Evolutionary conservation across 2,797 vertebrate species (phyloP), one percentile per base, ranked within the genome.

Genomic region (Lacerta viridis): DNA sequence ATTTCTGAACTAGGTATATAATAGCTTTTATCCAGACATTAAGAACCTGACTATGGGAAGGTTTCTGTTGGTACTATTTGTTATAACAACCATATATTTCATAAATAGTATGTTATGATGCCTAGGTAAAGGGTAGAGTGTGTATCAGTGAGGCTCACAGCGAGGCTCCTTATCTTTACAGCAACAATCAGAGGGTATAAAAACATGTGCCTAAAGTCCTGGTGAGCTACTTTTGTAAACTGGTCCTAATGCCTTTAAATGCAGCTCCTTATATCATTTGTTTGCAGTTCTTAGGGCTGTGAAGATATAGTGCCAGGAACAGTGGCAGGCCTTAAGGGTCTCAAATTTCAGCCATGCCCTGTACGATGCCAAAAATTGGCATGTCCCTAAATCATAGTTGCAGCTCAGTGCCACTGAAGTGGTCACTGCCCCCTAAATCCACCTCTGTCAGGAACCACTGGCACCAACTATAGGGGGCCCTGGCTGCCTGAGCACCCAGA

Each of bases 281-380:
- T 83, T 90, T 71, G n/a, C 80, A 66, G 27, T 43, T 78, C 23
- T 76, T 90, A 82, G 72, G 4, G 77, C 3, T 11, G 39, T 59
- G 80, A 92, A 86, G 41, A 7, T 91, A 87, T 39, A 91, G 36
- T 0, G 2, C 29, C 50, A 91, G 18, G 29, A 68, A 71, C 50
- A 55, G 50, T 55, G 50, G 50, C 1, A 0, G 50, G 15, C 13
- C 13, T 55, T 55, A 55, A 55, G 50, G 50, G 50, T 15, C 50
- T 55, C 50, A 15, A 55, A 55, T 55, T 55, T 55, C 50, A 55
- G 50, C 50, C 50, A 55, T 55, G 50, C 50, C 50, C 3, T 15
- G 50, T 55, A 10, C 13, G 3, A 55, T 55, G 50, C 50, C 50
- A 55, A 55, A 55, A 55, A 55, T 4, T 15, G 50, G 3, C 50